Conservation (phyloP, 1,140 invertebrate genomes). For the Orchestia grillus region DNA sequence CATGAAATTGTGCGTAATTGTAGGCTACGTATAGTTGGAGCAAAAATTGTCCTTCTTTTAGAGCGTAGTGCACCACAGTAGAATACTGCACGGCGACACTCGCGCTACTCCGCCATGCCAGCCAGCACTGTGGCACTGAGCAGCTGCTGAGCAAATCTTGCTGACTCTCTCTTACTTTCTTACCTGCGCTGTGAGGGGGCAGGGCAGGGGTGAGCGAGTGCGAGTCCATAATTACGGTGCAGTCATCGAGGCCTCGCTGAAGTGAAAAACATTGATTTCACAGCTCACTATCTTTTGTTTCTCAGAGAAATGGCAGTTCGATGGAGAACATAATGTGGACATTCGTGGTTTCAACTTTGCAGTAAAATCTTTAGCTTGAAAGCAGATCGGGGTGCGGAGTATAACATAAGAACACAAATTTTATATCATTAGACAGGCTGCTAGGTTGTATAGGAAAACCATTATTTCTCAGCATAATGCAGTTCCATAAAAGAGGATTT, state of each 20-base stretch:
- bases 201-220: too few species aligned
- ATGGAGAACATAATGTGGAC: not conserved
- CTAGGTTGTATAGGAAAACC: not conserved
- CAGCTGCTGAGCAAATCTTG: too few species aligned
- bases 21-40: too few species aligned
- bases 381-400: not conserved
- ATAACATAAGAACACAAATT: not conserved
- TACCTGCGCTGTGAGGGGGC: too few species aligned
- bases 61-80: too few species aligned
- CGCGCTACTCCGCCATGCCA: too few species aligned
- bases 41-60: too few species aligned
- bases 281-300: not conserved
- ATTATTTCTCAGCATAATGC: not conserved
- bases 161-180: too few species aligned
- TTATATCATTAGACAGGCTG: not conserved
- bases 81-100: too few species aligned
- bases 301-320: not conserved
- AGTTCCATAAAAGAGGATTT: not conserved
- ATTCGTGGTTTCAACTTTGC: not conserved
- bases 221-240: not conserved
- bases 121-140: too few species aligned
- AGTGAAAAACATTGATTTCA: not conserved
- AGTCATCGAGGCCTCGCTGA: not conserved
- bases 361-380: not conserved
- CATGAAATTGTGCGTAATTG: too few species aligned